Evolutionary conservation across 2,888 invertebrate species (phyloP).

Genomic region (Julus scanicus): DNA sequence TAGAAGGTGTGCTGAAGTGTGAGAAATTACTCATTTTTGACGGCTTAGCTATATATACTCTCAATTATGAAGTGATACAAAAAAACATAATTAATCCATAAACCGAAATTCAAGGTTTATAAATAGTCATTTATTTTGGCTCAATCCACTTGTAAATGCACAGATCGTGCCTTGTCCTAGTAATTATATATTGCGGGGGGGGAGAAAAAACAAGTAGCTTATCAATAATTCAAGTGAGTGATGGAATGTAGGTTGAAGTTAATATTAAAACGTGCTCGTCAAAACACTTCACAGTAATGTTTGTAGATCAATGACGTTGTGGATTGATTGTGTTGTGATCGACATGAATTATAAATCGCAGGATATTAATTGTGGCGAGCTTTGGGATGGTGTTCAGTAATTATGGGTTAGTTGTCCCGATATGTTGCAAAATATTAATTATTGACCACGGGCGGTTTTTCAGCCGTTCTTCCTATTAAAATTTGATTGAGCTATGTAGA

Average conservation of each 20-base stretch:
- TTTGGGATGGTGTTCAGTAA: neutral
- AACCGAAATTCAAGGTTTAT: neutral
- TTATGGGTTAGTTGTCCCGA: neutral
- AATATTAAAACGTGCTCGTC: constrained; percentile 11
- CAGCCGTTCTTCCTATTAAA: neutral
- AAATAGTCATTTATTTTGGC: neutral
- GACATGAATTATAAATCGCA: constrained; percentile 3
- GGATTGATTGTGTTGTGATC: neutral
- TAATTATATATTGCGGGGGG: neutral
- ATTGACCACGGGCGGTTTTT: neutral
- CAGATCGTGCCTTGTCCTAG: neutral
- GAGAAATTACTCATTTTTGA: constrained; percentile 37
- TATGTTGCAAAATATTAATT: neutral
- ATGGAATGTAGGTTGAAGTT: neutral
- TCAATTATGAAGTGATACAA: neutral
- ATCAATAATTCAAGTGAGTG: neutral
- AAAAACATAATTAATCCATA: neutral
- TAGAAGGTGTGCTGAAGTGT: neutral
- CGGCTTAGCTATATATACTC: neutral
- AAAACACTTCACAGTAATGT: neutral
- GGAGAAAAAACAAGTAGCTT: neutral
- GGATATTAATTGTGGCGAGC: neutral
- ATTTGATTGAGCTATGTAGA: neutral
- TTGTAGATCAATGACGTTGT: neutral
- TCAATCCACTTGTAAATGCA: neutral